Conservation (phyloP, 2,888 invertebrate genomes). For the Heliothis peltigera region DNA sequence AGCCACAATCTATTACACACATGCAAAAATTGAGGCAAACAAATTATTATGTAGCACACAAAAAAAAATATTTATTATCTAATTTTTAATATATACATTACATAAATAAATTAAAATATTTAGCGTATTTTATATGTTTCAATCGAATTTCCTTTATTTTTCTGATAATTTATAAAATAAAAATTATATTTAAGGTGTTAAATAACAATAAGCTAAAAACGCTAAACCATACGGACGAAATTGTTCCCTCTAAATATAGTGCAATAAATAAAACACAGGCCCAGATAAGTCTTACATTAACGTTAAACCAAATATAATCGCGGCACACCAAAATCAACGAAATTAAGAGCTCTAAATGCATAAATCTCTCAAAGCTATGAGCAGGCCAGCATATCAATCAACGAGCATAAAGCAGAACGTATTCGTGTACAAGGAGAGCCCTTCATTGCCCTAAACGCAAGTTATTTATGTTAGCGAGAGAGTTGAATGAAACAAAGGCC, state of each 20-base stretch:
- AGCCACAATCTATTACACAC: no score
- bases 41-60: no score
- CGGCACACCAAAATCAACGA: conserved; percentile 15
- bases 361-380: conserved; percentile 33
- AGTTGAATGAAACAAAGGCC: conserved; percentile 61
- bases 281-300: conserved; percentile 5
- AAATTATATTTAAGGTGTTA: no score
- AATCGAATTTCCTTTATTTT: no score
- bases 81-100: no score
- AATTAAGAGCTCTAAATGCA: conserved; percentile 27
- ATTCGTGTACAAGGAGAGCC: conserved; percentile 71
- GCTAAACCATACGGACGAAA: conserved; percentile 1
- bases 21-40: no score
- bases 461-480: conserved; percentile 74
- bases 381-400: conserved; percentile 53
- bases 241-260: background rate
- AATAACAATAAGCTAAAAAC: no score
- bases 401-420: conserved; percentile 52
- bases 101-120: no score
- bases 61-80: no score
- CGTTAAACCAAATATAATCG: conserved; percentile 19
- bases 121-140: no score
- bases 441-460: conserved; percentile 69
- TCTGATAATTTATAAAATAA: no score
- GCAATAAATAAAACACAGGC: conserved; percentile 8